phyloP scores from a whole-genome alignment of 2,888 invertebrate species.

The Sabellastarte sp. region DNA sequence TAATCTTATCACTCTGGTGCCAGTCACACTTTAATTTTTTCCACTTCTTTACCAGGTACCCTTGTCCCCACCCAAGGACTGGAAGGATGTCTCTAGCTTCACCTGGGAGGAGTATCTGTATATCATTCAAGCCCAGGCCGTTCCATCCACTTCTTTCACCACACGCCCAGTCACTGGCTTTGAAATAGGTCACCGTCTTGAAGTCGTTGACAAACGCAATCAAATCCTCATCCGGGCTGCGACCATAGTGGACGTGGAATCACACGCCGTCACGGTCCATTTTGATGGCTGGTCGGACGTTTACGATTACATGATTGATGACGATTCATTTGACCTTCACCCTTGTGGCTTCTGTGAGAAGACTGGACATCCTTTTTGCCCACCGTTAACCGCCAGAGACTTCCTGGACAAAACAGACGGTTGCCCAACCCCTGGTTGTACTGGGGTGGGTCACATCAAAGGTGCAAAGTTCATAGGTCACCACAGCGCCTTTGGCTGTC shows the following conservation, averaged over 20 bases:
- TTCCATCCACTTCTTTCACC: constrained; percentile 76
- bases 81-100: constrained; percentile 63
- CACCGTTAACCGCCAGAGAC: constrained; percentile 65
- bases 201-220: constrained; percentile 77
- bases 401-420: constrained; percentile 34
- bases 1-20: too few relatives aligned
- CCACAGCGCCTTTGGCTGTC: constrained; percentile 60
- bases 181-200: constrained; percentile 80
- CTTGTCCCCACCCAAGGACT: too few relatives aligned
- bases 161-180: constrained; percentile 74
- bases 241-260: constrained; percentile 71
- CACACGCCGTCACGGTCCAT: constrained; percentile 74
- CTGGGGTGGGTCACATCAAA: constrained; percentile 83
- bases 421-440: constrained; percentile 83
- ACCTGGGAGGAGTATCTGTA: constrained; percentile 82
- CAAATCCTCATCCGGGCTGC: constrained; percentile 84
- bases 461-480: constrained; percentile 72
- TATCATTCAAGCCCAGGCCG: constrained; percentile 73
- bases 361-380: constrained; percentile 82
- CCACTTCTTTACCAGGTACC: too few relatives aligned
- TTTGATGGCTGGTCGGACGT: constrained; percentile 87
- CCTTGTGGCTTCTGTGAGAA: constrained; percentile 89
- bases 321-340: constrained; percentile 86
- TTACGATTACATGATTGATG: constrained; percentile 85
- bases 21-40: too few relatives aligned